Conservation (phyloP, 2,113 vertebrate genomes). For the Noctilio leporinus region DNA sequence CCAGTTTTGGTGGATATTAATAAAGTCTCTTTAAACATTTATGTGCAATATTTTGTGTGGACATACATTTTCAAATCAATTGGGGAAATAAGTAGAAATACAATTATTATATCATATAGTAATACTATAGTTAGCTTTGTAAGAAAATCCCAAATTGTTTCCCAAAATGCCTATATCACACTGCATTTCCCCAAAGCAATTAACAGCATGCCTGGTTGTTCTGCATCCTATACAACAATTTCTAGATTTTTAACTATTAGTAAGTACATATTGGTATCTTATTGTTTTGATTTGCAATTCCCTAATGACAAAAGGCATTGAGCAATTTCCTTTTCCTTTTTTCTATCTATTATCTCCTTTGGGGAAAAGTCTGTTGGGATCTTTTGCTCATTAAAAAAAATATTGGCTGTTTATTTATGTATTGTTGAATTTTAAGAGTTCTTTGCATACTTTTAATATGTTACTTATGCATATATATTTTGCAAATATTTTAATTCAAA, state of each 20-base stretch:
- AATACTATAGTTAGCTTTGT: background rate
- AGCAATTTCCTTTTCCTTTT: background rate
- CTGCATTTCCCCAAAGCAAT: background rate
- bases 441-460: background rate
- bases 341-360: background rate
- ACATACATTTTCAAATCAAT: background rate
- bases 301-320: background rate
- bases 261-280: background rate
- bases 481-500: background rate
- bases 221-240: background rate
- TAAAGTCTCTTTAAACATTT: background rate
- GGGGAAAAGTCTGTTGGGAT: background rate
- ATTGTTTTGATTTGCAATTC: background rate
- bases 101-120: background rate
- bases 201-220: background rate
- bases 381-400: background rate
- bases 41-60: background rate
- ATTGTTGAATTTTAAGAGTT: background rate
- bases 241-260: background rate
- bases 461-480: background rate
- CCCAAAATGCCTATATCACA: background rate
- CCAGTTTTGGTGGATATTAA: background rate
- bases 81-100: background rate
- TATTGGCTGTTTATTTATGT: background rate
- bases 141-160: background rate